Conservation (phyloP, 2,797 vertebrate genomes). For the Lepidocolaptes lacrymiger region DNA sequence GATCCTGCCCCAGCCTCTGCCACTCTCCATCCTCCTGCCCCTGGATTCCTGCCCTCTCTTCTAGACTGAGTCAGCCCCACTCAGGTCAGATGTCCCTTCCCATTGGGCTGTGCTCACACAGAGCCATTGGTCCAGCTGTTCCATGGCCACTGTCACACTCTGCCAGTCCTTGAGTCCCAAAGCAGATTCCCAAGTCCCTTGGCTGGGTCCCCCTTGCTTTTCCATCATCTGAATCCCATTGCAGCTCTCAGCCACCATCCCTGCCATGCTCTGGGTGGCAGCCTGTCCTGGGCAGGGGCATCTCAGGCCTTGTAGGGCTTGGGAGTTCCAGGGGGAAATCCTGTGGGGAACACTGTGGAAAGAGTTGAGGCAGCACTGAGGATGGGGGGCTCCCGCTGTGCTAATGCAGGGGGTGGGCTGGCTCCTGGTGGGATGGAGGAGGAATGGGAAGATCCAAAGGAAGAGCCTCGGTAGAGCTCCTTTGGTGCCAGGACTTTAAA, state of each 20-base stretch:
- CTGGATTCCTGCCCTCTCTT: not conserved
- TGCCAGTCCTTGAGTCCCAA: not conserved
- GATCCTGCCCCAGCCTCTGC: not conserved
- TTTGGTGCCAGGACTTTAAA: not conserved
- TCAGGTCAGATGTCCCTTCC: not conserved
- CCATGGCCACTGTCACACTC: not conserved
- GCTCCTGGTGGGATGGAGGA: not conserved
- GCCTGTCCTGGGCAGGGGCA: not conserved
- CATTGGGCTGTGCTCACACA: accelerated
- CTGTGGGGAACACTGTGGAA: not conserved
- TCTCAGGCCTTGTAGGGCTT: not conserved
- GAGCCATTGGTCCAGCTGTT: not conserved
- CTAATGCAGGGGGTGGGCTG: not conserved
- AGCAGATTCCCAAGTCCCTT: not conserved
- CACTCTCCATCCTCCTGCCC: not conserved
- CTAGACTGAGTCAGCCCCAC: not conserved
- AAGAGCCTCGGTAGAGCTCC: not conserved
- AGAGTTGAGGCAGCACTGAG: not conserved
- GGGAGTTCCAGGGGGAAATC: not conserved
- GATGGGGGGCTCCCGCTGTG: not conserved
- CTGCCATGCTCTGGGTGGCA: not conserved
- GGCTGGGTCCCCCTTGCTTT: accelerated
- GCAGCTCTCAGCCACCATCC: not conserved
- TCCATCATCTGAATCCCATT: not conserved
- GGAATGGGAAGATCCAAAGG: not conserved